Conservation (phyloP, 2,113 vertebrate genomes). For the Piliocolobus tephrosceles region DNA sequence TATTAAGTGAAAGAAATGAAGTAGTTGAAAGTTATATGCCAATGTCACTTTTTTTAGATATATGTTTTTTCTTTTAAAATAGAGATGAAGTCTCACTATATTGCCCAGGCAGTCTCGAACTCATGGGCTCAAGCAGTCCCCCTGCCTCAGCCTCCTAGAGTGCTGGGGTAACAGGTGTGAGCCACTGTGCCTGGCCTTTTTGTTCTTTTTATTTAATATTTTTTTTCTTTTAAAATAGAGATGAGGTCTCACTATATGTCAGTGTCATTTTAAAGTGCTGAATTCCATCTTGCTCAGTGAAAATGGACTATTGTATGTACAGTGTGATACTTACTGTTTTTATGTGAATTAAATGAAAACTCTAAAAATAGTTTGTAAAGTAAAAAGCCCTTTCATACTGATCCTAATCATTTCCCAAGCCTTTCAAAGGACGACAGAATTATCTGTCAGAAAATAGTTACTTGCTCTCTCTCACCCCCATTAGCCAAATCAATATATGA, state of each 20-base stretch:
- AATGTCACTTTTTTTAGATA: neutral
- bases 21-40: neutral
- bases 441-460: slow-evolving; percentile 1
- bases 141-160: too few relatives aligned
- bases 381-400: neutral
- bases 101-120: too few relatives aligned
- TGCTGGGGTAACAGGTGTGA: too few relatives aligned
- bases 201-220: too few relatives aligned
- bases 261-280: neutral
- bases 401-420: neutral
- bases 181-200: too few relatives aligned
- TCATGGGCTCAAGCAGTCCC: too few relatives aligned
- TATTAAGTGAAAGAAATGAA: neutral
- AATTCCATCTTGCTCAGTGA: neutral
- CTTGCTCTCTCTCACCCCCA: neutral
- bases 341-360: neutral
- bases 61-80: too few relatives aligned
- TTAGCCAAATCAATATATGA: neutral
- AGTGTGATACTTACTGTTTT: neutral
- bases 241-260: neutral
- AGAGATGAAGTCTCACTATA: too few relatives aligned
- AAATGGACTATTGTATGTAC: neutral
- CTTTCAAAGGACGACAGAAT: neutral
- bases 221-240: too few relatives aligned
- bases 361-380: slow-evolving; percentile 13